Evolutionary conservation across 2,888 invertebrate species (phyloP).

Genomic region (Stegophylla sp.): DNA sequence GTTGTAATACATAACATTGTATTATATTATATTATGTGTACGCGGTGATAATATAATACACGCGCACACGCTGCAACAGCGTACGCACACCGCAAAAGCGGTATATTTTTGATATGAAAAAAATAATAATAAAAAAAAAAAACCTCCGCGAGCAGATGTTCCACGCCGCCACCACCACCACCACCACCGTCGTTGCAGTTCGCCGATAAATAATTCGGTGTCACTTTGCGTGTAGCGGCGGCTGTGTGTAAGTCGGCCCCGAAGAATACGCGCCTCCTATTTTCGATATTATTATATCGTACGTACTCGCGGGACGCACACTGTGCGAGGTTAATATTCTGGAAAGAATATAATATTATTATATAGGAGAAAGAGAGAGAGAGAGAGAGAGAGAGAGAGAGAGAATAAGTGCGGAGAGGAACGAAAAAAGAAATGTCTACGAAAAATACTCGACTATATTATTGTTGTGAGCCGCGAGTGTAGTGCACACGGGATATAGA

Average conservation of each 20-base stretch:
- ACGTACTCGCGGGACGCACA: not conserved
- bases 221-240: slow-evolving; percentile 49
- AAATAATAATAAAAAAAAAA: slow-evolving; percentile 46
- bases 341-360: slow-evolving; percentile 10
- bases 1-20: not conserved
- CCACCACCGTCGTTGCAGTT: slow-evolving; percentile 17
- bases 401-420: not conserved
- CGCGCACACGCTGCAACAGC: not conserved
- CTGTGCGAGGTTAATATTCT: slow-evolving; percentile 48
- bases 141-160: slow-evolving; percentile 44
- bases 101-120: slow-evolving; percentile 53
- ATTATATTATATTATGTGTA: too few species aligned
- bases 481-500: not conserved
- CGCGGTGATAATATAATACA: slow-evolving; percentile 10
- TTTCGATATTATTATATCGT: too few species aligned
- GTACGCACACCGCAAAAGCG: slow-evolving; percentile 6
- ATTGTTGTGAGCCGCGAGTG: too few species aligned
- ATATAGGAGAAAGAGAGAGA: not conserved
- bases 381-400: not conserved
- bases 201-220: slow-evolving; percentile 57
- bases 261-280: not conserved
- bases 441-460: slow-evolving; percentile 31
- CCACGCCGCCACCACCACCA: too few species aligned
- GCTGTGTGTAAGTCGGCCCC: too few species aligned
- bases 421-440: not conserved